Evolutionary conservation across 2,113 vertebrate species (phyloP).

Genomic region (Larimichthys polyactis): DNA sequence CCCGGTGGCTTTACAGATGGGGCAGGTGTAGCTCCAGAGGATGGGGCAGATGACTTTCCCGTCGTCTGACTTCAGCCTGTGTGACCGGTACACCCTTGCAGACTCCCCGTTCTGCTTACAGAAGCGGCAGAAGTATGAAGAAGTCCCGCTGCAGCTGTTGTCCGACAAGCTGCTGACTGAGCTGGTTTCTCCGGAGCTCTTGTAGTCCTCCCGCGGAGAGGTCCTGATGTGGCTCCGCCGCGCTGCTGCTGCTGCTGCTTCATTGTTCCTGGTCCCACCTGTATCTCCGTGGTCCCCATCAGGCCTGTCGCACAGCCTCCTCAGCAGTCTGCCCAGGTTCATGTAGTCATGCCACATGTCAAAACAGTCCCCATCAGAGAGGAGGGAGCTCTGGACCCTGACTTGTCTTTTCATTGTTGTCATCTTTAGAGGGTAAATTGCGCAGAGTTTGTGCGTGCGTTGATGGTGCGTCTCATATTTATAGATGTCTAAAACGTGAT

Average conservation of each 20-base stretch:
- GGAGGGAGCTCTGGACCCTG: background rate
- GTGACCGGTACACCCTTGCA: constrained; percentile 81
- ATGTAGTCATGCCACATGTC: constrained; percentile 83
- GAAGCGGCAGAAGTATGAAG: constrained; percentile 75
- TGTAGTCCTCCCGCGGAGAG: background rate
- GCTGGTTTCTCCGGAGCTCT: constrained; percentile 4
- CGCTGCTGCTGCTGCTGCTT: background rate
- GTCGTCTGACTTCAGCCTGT: constrained; percentile 82
- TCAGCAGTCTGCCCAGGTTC: constrained; percentile 65
- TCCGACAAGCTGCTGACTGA: constrained; percentile 59
- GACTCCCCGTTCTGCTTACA: constrained; percentile 90
- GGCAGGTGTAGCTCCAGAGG: constrained; percentile 87
- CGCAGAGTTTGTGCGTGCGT: background rate
- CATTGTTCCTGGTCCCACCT: background rate
- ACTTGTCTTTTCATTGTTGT: constrained; percentile 1
- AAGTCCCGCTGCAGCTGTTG: constrained; percentile 19
- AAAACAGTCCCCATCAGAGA: constrained; percentile 27
- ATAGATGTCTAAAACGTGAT: constrained; percentile 29
- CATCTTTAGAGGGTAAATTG: background rate
- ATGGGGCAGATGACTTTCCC: constrained; percentile 87
- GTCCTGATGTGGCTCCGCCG: background rate
- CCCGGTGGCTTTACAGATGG: constrained; percentile 84
- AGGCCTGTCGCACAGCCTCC: background rate
- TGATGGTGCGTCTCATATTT: constrained; percentile 35
- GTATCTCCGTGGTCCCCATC: background rate